phyloP scores from a whole-genome alignment of 1,140 invertebrate genomes.

The Pteromalus puparum region DNA sequence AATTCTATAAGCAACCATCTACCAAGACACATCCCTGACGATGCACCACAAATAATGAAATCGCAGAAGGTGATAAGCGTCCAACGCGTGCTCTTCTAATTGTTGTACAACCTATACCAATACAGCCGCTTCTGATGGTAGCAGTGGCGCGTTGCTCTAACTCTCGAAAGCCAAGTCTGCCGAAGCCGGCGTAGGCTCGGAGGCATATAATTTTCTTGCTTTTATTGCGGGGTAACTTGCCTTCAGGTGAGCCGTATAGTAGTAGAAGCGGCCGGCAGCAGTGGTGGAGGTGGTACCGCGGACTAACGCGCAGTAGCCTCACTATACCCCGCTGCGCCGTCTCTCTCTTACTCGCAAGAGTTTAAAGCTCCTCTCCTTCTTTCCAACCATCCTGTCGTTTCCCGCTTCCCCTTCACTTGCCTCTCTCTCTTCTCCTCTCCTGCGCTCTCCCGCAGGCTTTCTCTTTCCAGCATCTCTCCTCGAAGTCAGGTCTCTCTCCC shows the following conservation, averaged over 20 bases:
- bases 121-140: too few species aligned
- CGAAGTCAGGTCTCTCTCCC: constrained; percentile 49
- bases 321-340: constrained; percentile 42
- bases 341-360: constrained; percentile 40
- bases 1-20: too few species aligned
- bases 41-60: too few species aligned
- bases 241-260: constrained; percentile 72
- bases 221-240: constrained; percentile 76
- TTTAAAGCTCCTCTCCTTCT: constrained; percentile 45
- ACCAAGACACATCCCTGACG: too few species aligned
- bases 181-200: constrained; percentile 62
- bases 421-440: constrained; percentile 21
- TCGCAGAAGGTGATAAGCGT: too few species aligned
- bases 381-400: constrained; percentile 57
- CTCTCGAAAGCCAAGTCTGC: constrained; percentile 35
- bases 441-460: not conserved
- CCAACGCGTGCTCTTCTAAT: too few species aligned
- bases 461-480: constrained; percentile 53
- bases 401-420: constrained; percentile 56
- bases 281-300: constrained; percentile 69
- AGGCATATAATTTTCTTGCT: constrained; percentile 76
- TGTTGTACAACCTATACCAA: too few species aligned
- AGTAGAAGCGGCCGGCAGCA: constrained; percentile 59
- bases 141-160: constrained; percentile 15
- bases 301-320: constrained; percentile 72